These are phyloP conservation scores for Sebastes nivosus DNA, from an alignment of 2,797 vertebrate species.

Conservation along the genomic window DNA sequence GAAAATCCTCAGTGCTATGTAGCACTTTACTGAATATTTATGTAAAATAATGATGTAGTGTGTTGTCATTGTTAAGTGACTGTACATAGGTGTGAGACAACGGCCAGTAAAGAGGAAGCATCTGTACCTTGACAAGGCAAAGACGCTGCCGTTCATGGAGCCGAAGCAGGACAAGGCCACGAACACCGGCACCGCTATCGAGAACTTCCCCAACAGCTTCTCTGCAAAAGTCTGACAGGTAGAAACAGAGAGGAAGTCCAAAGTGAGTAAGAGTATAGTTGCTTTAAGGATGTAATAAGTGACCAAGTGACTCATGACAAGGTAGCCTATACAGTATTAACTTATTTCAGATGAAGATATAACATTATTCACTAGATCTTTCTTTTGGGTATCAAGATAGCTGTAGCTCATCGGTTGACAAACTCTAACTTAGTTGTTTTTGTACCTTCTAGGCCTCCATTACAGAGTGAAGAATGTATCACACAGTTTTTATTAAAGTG, in stretches of 20 bases:
- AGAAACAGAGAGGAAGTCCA: background rate
- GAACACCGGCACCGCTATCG: constrained; percentile 89
- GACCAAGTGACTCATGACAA: background rate
- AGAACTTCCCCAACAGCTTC: constrained; percentile 89
- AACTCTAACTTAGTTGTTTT: background rate
- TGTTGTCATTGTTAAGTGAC: background rate
- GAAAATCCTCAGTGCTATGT: background rate
- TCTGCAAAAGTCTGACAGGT: constrained; percentile 90
- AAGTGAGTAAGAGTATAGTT: background rate
- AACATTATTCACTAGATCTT: background rate
- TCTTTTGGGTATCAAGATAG: background rate
- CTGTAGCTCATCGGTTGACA: background rate
- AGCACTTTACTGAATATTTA: background rate
- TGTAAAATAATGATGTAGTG: background rate
- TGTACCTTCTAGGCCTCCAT: background rate
- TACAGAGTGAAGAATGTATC: background rate
- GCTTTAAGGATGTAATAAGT: background rate
- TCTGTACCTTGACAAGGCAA: constrained; percentile 91
- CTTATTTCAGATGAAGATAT: background rate
- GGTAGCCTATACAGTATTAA: too few relatives aligned
- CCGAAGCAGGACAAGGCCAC: constrained; percentile 95
- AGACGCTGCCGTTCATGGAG: constrained; percentile 92
- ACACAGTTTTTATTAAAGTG: background rate
- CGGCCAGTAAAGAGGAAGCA: background rate
- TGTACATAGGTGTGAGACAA: too few relatives aligned